phyloP scores from a whole-genome alignment of 1,140 invertebrate species.

The Meloidogyne exigua region DNA sequence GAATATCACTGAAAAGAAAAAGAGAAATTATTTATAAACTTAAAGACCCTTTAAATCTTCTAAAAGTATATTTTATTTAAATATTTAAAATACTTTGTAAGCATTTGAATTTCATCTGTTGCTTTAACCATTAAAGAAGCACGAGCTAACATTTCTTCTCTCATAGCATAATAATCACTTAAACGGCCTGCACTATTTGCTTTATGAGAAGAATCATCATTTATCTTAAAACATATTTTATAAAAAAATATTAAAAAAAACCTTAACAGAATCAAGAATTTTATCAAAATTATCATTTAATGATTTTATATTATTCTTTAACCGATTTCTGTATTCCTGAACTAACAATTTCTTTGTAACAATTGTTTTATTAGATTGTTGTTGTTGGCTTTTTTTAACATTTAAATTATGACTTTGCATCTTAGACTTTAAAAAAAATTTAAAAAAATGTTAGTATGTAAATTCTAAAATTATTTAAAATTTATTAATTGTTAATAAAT shows the following conservation, averaged over 20 bases:
- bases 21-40: neutral
- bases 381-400: neutral
- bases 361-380: slow-evolving; percentile 24
- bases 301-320: slow-evolving; percentile 43
- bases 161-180: slow-evolving; percentile 38
- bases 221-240: slow-evolving; percentile 21
- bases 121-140: slow-evolving; percentile 42
- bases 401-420: neutral
- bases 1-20: slow-evolving; percentile 42
- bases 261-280: slow-evolving; percentile 42
- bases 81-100: slow-evolving; percentile 24
- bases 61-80: no score
- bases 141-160: slow-evolving; percentile 38
- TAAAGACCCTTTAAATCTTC: no score
- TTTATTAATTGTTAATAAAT: neutral
- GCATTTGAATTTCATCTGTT: slow-evolving; percentile 28
- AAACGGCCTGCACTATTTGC: slow-evolving; percentile 27
- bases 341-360: slow-evolving; percentile 39
- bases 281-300: slow-evolving; percentile 37
- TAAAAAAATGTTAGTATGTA: no score
- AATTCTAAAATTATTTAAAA: no score
- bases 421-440: neutral
- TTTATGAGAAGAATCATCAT: slow-evolving; percentile 30
- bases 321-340: slow-evolving; percentile 35
- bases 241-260: slow-evolving; percentile 19